Conservation (phyloP, 2,113 vertebrate species). For the Numenius arquata region DNA sequence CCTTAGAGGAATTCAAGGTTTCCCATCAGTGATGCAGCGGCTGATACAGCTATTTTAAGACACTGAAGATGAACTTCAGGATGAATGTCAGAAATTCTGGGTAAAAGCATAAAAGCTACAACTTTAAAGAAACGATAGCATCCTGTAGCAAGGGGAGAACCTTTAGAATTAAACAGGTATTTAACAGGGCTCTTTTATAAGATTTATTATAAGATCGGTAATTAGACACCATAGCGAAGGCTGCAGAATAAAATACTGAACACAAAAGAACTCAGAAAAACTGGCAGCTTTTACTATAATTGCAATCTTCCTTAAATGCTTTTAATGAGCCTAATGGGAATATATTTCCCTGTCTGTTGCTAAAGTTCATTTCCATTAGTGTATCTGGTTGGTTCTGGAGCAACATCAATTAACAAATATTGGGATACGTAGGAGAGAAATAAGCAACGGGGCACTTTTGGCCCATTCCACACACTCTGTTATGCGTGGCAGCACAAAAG, state of each 20-base stretch:
- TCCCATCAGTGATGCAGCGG: background rate
- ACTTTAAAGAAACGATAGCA: background rate
- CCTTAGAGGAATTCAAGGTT: background rate
- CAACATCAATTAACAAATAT: background rate
- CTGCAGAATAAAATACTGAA: background rate
- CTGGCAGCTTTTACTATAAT: background rate
- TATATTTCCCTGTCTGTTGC: background rate
- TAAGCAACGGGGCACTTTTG: background rate
- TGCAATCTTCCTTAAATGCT: background rate
- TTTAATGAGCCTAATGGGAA: background rate
- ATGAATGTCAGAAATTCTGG: background rate
- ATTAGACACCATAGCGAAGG: background rate
- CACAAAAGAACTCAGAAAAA: background rate
- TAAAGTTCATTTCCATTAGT: background rate
- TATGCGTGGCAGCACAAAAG: fast-evolving
- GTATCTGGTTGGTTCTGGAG: background rate
- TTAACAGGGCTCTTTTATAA: background rate
- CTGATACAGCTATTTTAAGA: background rate
- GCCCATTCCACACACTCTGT: background rate
- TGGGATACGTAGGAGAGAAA: background rate
- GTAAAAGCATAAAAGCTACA: background rate
- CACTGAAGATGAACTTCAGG: background rate
- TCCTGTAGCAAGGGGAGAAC: background rate
- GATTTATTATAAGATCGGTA: background rate
- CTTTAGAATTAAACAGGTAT: background rate